phyloP scores from a whole-genome alignment of 2,797 vertebrate genomes.

The Microctenopoma lineatum region DNA sequence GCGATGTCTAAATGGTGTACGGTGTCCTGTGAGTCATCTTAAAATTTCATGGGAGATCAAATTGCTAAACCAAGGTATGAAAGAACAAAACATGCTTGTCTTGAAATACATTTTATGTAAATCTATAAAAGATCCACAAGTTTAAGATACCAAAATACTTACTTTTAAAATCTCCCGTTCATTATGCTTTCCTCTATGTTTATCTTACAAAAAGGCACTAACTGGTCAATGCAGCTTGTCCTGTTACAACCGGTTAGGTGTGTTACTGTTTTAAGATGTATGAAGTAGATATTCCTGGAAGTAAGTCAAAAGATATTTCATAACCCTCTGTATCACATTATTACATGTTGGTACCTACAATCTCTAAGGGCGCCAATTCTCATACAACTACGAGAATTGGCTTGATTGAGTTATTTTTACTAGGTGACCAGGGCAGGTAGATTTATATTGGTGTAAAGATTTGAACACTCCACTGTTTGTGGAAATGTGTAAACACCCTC shows the following conservation, averaged over 20 bases:
- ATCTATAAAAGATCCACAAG: not conserved
- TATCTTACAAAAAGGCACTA: constrained; percentile 17
- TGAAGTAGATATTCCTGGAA: not conserved
- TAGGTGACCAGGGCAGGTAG: constrained; percentile 12
- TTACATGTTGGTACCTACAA: constrained; percentile 3
- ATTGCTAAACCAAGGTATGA: constrained; percentile 44
- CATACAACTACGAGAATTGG: no score
- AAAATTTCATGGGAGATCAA: constrained; percentile 65
- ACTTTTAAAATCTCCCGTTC: not conserved
- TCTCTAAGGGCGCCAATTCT: no score
- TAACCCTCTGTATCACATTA: not conserved
- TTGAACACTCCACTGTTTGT: constrained; percentile 33
- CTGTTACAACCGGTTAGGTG: constrained; percentile 34
- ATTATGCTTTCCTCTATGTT: constrained; percentile 17
- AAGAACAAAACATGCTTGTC: constrained; percentile 23
- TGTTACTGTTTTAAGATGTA: not conserved
- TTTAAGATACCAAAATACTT: constrained; percentile 10
- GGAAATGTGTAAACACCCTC: constrained; percentile 51
- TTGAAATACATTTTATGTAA: not conserved
- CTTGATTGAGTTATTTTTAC: constrained; percentile 10
- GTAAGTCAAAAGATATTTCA: not conserved
- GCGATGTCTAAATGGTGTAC: constrained; percentile 30
- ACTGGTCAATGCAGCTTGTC: constrained; percentile 13
- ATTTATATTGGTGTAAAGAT: constrained; percentile 49
- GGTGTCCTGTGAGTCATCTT: constrained; percentile 46